Percentiles rank a stretch among this genome's conserved stretches.
Evolutionary conservation across 2,113 vertebrate species (phyloP).

Genomic region (Indri indri): DNA sequence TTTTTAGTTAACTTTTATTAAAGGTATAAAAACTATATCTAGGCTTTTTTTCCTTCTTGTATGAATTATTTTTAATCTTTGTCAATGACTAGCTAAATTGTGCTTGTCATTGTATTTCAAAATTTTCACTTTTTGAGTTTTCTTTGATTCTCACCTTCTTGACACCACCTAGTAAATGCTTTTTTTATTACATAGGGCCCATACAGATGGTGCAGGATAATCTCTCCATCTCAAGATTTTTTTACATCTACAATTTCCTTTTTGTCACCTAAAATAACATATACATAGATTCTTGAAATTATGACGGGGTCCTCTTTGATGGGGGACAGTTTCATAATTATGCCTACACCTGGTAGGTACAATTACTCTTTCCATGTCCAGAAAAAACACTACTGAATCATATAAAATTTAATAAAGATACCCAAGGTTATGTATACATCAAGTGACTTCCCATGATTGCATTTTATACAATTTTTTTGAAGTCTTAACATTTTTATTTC

Average conservation of each 20-base stretch:
- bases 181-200: not conserved
- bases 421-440: not conserved
- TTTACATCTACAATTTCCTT: not conserved
- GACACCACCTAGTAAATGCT: not conserved
- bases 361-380: not conserved
- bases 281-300: not conserved
- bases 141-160: not conserved
- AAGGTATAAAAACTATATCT: not conserved
- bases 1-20: not conserved
- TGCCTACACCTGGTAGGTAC: not conserved
- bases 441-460: not conserved
- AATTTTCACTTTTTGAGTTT: not conserved
- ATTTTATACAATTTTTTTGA: not conserved
- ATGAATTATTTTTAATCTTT: not conserved
- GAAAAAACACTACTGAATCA: not conserved
- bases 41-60: not conserved
- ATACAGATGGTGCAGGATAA: not conserved
- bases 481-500: slow-evolving; percentile 1
- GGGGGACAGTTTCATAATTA: not conserved
- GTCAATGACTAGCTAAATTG: not conserved
- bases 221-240: not conserved
- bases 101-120: not conserved
- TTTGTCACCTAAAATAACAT: not conserved
- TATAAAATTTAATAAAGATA: not conserved
- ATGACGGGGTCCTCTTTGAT: not conserved